Percentiles rank a stretch among this genome's conserved stretches.
These are phyloP conservation scores for Prorops nasuta DNA, from an alignment of 1,140 invertebrate species.

Conservation along the genomic window DNA sequence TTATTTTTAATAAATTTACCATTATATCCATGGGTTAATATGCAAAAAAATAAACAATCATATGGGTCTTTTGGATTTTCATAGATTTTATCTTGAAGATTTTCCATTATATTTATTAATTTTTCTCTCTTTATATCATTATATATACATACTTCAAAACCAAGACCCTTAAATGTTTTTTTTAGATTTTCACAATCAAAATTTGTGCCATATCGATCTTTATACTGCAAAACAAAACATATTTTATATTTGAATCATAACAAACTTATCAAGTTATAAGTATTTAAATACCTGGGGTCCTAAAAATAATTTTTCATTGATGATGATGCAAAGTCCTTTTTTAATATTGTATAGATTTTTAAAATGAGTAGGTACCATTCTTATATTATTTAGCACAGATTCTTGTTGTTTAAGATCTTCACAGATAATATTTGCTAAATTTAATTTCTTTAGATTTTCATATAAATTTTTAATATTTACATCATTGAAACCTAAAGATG, in stretches of 20 bases:
- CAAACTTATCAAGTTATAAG: neutral
- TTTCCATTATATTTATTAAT: slow-evolving; percentile 15
- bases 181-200: slow-evolving; percentile 16
- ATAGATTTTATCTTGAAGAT: slow-evolving; percentile 12
- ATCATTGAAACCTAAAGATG: slow-evolving; percentile 10
- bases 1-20: slow-evolving; percentile 13
- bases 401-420: slow-evolving; percentile 9
- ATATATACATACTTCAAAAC: slow-evolving; percentile 13
- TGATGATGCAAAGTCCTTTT: slow-evolving; percentile 30
- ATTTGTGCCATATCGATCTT: slow-evolving; percentile 18
- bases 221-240: slow-evolving; percentile 19
- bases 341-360: slow-evolving; percentile 10
- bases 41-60: slow-evolving; percentile 31
- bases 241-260: slow-evolving; percentile 1
- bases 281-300: slow-evolving; percentile 10
- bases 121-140: slow-evolving; percentile 15
- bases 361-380: too few species aligned
- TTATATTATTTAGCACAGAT: neutral
- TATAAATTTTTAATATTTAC: slow-evolving; percentile 18
- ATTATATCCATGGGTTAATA: slow-evolving; percentile 34
- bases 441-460: slow-evolving; percentile 18
- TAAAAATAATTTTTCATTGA: slow-evolving; percentile 28
- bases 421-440: slow-evolving; percentile 15
- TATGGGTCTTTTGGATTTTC: too few species aligned
- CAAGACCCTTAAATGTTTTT: slow-evolving; percentile 26